These are phyloP conservation scores for Pseudoips prasinana DNA, from an alignment of 2,888 invertebrate species.

Conservation along the genomic window DNA sequence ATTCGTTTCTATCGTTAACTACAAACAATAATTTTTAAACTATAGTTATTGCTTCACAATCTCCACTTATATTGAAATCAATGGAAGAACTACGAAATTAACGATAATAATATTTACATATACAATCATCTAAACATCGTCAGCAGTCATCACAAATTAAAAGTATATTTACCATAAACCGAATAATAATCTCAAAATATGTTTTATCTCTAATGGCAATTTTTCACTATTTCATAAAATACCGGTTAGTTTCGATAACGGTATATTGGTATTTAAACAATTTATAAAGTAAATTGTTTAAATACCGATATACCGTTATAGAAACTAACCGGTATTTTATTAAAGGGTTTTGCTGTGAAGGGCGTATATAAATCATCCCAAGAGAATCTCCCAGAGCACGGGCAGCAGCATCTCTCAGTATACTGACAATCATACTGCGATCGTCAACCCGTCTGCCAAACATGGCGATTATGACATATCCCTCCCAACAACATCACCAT, in stretches of 20 bases:
- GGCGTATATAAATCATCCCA: too few species aligned
- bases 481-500: too few species aligned
- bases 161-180: background rate
- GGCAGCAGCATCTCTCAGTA: too few species aligned
- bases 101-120: constrained; percentile 32
- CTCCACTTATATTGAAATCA: constrained; percentile 40
- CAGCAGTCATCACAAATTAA: constrained; percentile 12
- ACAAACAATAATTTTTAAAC: constrained; percentile 45
- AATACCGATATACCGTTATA: too few species aligned
- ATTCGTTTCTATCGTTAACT: constrained; percentile 45
- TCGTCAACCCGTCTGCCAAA: too few species aligned
- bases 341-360: too few species aligned
- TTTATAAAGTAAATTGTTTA: background rate
- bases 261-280: background rate
- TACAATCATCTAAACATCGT: too few species aligned
- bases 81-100: constrained; percentile 54
- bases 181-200: background rate
- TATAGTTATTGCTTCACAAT: constrained; percentile 67
- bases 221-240: background rate
- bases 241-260: background rate
- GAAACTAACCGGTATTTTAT: too few species aligned
- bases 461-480: too few species aligned
- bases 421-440: too few species aligned
- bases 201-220: background rate
- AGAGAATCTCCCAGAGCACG: too few species aligned